Conservation (phyloP, 2,113 vertebrate species). For the Periophthalmus modestus region DNA sequence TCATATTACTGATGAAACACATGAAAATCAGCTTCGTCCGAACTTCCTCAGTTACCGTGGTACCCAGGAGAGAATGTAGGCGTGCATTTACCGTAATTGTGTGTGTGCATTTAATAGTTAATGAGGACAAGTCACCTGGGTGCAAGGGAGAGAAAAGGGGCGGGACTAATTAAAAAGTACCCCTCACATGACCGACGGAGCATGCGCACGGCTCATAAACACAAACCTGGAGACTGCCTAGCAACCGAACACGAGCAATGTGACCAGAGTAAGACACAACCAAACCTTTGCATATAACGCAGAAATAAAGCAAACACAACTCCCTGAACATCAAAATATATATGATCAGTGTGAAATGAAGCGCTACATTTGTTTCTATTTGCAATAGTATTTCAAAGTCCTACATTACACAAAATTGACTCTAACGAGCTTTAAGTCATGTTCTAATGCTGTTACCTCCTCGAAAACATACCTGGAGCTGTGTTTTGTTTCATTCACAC, state of each 20-base stretch:
- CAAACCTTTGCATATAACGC: slow-evolving; percentile 21
- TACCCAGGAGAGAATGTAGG: slow-evolving; percentile 47
- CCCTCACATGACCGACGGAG: slow-evolving; percentile 13
- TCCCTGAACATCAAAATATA: background rate
- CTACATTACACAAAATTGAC: too few relatives aligned
- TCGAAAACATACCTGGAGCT: too few relatives aligned
- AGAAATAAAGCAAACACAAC: background rate
- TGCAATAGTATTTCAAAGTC: too few relatives aligned
- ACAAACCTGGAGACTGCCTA: slow-evolving; percentile 25
- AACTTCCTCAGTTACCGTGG: slow-evolving; percentile 50
- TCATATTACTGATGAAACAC: too few relatives aligned
- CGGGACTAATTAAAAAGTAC: slow-evolving; percentile 48
- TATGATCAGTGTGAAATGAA: too few relatives aligned
- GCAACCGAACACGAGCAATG: slow-evolving; percentile 2
- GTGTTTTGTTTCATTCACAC: too few relatives aligned
- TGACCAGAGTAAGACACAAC: background rate
- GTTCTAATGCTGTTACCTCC: too few relatives aligned
- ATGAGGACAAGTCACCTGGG: slow-evolving; percentile 68
- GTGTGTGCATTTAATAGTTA: slow-evolving; percentile 65
- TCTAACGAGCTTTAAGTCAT: too few relatives aligned
- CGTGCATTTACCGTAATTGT: slow-evolving; percentile 35
- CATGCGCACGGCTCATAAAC: slow-evolving; percentile 17
- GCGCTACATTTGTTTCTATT: too few relatives aligned
- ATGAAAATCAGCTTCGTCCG: slow-evolving; percentile 13
- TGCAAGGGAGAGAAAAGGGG: slow-evolving; percentile 35